These are phyloP conservation scores for Operophtera brumata DNA, from an alignment of 2,888 invertebrate genomes.

Conservation along the genomic window DNA sequence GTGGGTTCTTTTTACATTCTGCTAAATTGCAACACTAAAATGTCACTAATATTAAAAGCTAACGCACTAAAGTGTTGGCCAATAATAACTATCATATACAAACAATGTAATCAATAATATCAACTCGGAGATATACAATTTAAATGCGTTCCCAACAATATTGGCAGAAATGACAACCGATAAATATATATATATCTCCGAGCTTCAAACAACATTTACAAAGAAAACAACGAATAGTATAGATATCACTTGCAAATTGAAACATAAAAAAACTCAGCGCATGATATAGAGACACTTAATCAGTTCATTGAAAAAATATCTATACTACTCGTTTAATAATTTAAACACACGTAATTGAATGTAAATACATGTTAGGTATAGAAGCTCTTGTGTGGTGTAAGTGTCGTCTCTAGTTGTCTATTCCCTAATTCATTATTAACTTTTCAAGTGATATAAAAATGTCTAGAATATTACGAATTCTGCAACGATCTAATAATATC, in stretches of 20 bases:
- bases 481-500: slow-evolving; percentile 18
- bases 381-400: slow-evolving; percentile 73
- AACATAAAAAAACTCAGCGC: slow-evolving; percentile 48
- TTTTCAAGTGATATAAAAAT: slow-evolving; percentile 1
- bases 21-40: slow-evolving; percentile 70
- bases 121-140: slow-evolving; percentile 16
- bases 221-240: slow-evolving; percentile 38
- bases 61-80: slow-evolving; percentile 64
- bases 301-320: slow-evolving; percentile 60
- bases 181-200: neutral
- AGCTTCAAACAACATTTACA: slow-evolving; percentile 8
- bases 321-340: slow-evolving; percentile 42
- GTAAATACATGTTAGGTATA: slow-evolving; percentile 45
- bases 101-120: slow-evolving; percentile 26
- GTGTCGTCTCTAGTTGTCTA: slow-evolving; percentile 75
- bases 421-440: slow-evolving; percentile 26
- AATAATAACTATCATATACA: slow-evolving; percentile 49
- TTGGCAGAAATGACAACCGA: slow-evolving; percentile 26
- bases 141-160: slow-evolving; percentile 34
- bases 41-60: slow-evolving; percentile 81
- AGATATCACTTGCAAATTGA: slow-evolving; percentile 36
- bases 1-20: slow-evolving; percentile 57
- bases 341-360: slow-evolving; percentile 19
- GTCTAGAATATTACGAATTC: slow-evolving; percentile 2
- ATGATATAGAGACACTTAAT: slow-evolving; percentile 66